Percentiles rank a stretch among this genome's conserved stretches.
phyloP scores from a whole-genome alignment of 2,113 vertebrate genomes.

The Chunga burmeisteri region DNA sequence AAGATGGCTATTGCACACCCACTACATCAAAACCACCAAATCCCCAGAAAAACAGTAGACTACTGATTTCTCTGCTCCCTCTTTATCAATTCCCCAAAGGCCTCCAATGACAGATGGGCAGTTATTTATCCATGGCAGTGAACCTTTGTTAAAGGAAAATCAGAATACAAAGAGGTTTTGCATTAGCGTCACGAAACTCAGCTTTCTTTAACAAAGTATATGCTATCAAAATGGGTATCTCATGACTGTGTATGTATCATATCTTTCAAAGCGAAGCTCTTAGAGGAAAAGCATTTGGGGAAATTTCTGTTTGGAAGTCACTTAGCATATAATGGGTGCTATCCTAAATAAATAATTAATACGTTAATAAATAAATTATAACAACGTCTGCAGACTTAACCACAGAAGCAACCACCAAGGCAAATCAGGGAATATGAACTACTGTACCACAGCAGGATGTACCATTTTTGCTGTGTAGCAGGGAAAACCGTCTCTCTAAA shows the following conservation, averaged over 20 bases:
- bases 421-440: not conserved
- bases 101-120: conserved; percentile 56
- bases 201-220: not conserved
- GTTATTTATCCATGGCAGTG: conserved; percentile 28
- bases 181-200: not conserved
- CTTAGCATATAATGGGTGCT: conserved; percentile 61
- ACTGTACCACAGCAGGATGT: not conserved
- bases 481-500: not conserved
- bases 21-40: conserved; percentile 6
- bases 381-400: conserved; percentile 9
- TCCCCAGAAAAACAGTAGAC: not conserved
- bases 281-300: conserved; percentile 30
- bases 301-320: conserved; percentile 40
- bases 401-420: not conserved
- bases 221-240: not conserved
- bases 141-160: conserved; percentile 49
- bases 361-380: conserved; percentile 59
- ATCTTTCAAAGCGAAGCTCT: not conserved
- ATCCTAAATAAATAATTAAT: conserved; percentile 51
- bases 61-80: not conserved
- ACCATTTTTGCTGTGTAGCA: not conserved
- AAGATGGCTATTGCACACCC: not conserved
- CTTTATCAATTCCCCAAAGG: conserved; percentile 32
- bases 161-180: conserved; percentile 45
- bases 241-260: not conserved